Conservation (phyloP, 2,113 vertebrate genomes). For the Apteryx mantelli region DNA sequence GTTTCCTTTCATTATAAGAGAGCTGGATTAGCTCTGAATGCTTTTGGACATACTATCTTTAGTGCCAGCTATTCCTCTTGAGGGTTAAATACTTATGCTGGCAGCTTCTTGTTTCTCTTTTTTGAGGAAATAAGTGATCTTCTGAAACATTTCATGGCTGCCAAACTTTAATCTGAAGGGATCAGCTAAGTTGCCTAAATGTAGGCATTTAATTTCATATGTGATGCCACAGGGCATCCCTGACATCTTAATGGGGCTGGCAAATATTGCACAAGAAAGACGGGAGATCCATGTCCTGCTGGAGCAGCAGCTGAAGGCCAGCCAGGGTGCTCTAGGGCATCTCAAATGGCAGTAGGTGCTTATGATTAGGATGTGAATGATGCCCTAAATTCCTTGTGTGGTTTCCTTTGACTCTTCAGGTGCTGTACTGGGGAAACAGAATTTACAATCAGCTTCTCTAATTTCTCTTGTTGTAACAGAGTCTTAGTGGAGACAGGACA, state of each 20-base stretch:
- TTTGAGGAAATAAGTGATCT: not conserved
- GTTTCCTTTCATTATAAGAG: not conserved
- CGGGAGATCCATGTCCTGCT: not conserved
- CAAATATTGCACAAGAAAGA: not conserved
- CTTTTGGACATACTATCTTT: not conserved
- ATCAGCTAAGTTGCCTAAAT: not conserved
- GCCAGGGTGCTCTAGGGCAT: not conserved
- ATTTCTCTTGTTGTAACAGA: not conserved
- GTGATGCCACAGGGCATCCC: not conserved
- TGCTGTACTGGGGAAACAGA: not conserved
- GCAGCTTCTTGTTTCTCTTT: not conserved
- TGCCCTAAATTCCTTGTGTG: not conserved
- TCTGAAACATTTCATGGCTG: not conserved
- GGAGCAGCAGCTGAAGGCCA: not conserved
- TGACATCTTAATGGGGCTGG: not conserved
- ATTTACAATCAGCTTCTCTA: not conserved
- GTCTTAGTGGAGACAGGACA: not conserved
- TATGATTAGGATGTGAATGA: not conserved
- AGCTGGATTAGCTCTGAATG: not conserved
- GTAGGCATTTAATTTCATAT: not conserved
- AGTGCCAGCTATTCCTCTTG: not conserved
- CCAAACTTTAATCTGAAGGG: not conserved
- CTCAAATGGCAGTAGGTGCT: not conserved
- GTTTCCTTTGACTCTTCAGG: not conserved
- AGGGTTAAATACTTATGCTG: not conserved